Conservation (phyloP, 2,113 vertebrate species). For the Opisthocomus hoazin region DNA sequence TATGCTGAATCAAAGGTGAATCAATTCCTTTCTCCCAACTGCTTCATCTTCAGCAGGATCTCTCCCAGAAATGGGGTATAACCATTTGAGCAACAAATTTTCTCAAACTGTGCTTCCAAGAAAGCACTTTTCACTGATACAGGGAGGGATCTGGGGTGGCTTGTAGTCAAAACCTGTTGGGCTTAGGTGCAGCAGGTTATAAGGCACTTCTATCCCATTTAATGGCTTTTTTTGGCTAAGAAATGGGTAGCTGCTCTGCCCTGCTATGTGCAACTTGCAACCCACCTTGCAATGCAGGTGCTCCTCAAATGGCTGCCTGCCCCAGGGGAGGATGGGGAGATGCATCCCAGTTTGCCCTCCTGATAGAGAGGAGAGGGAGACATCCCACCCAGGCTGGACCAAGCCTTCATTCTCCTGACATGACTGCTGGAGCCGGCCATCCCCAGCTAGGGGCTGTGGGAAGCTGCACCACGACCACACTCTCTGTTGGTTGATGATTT, state of each 20-base stretch:
- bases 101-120: neutral
- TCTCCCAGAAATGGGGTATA: neutral
- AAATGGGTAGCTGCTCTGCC: neutral
- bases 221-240: neutral
- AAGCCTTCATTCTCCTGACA: neutral
- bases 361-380: neutral
- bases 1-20: neutral
- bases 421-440: neutral
- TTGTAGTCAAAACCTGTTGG: neutral
- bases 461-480: accelerated
- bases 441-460: neutral
- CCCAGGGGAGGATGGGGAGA: neutral
- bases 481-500: neutral
- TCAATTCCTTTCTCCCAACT: neutral
- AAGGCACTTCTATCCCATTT: neutral
- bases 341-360: neutral
- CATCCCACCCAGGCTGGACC: neutral
- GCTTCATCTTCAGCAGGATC: neutral
- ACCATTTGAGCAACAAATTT: neutral
- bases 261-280: neutral
- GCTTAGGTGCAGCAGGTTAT: neutral
- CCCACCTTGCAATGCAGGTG: neutral
- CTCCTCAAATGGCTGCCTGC: neutral
- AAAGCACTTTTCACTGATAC: neutral
- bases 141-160: accelerated